Percentiles rank a stretch among this genome's conserved stretches.
Evolutionary conservation across 1,140 invertebrate species (phyloP).

Genomic region (Drosophila ambigua): DNA sequence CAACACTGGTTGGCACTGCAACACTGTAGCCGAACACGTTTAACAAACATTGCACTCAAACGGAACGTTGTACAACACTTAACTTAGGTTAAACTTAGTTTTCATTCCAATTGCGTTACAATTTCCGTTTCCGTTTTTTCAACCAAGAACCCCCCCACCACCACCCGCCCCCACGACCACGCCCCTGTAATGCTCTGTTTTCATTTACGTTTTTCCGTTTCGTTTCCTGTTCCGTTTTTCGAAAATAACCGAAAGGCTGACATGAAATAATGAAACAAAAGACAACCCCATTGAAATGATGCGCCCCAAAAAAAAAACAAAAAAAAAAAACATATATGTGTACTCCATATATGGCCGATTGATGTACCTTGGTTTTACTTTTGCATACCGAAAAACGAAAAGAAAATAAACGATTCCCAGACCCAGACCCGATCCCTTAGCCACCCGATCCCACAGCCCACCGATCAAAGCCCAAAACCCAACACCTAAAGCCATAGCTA

Average conservation of each 20-base stretch:
- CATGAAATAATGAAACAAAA: conserved; percentile 23
- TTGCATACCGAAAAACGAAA: conserved; percentile 35
- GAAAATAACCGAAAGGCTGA: neutral
- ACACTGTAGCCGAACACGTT: conserved; percentile 8
- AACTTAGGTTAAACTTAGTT: conserved; percentile 11
- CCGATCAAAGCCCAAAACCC: neutral
- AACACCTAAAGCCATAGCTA: neutral
- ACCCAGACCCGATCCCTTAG: too few species aligned
- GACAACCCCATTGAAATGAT: conserved; percentile 12
- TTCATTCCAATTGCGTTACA: too few species aligned
- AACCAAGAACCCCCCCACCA: neutral
- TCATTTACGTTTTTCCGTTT: conserved; percentile 15
- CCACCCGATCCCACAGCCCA: neutral
- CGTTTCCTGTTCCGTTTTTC: conserved; percentile 12
- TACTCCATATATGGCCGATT: conserved; percentile 17
- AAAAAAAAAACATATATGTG: neutral
- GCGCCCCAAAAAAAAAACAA: conserved; percentile 22
- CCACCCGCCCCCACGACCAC: too few species aligned
- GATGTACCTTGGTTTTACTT: conserved; percentile 37
- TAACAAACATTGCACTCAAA: neutral
- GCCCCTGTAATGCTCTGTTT: conserved; percentile 3
- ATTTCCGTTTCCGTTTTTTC: conserved; percentile 22
- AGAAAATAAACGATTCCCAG: neutral
- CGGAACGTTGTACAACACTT: conserved; percentile 40
- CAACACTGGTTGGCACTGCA: conserved; percentile 6